phyloP scores from a whole-genome alignment of 2,113 vertebrate species.

The Coracopsis vasa region DNA sequence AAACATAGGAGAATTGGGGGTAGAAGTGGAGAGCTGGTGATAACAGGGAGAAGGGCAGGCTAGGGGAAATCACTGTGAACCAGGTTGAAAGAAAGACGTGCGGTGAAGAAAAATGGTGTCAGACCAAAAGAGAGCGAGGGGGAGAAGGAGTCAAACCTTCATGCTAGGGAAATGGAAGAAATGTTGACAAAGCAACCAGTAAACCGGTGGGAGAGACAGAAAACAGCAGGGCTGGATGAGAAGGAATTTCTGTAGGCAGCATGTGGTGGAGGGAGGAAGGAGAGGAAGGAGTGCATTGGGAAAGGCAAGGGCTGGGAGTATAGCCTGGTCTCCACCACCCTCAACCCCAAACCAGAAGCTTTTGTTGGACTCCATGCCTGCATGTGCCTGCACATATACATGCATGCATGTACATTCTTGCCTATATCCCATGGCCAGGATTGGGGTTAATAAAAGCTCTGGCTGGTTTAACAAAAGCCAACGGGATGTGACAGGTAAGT shows the following conservation, averaged over 20 bases:
- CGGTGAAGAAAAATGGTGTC: not conserved
- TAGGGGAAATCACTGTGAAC: rapidly evolving
- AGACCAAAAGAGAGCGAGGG: not conserved
- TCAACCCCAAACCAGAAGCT: not conserved
- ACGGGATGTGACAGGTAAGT: slow-evolving; percentile 55
- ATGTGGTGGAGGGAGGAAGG: rapidly evolving
- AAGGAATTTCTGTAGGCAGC: not conserved
- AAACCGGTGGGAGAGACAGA: not conserved
- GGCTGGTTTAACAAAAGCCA: not conserved
- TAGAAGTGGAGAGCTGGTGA: not conserved
- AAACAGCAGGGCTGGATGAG: not conserved
- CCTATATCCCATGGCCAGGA: not conserved
- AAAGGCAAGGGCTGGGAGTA: not conserved
- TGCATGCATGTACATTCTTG: rapidly evolving
- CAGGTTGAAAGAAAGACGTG: not conserved
- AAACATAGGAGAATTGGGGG: not conserved
- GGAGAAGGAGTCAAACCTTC: not conserved
- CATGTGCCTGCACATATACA: rapidly evolving
- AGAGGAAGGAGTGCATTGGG: rapidly evolving
- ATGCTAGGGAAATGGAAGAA: not conserved
- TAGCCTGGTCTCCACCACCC: not conserved
- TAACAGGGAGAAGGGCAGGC: not conserved
- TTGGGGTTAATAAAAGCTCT: not conserved
- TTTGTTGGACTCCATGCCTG: not conserved
- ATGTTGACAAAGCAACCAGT: not conserved